Conservation (phyloP, 2,888 invertebrate genomes). For the Athetis lepigone region DNA sequence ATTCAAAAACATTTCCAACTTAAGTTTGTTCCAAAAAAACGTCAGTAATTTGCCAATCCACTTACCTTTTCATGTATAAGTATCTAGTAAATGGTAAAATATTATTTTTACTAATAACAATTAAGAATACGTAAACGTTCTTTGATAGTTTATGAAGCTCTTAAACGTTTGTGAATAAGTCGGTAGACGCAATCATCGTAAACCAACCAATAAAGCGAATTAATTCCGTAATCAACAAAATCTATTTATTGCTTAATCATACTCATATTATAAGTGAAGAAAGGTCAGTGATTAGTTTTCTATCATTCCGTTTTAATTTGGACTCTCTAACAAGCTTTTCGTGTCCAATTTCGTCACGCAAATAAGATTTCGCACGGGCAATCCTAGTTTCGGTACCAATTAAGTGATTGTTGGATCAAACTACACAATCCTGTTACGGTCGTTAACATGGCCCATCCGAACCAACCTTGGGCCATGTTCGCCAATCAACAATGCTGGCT, state of each 20-base stretch:
- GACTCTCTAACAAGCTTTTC: constrained; percentile 45
- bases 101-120: constrained; percentile 11
- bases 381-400: constrained; percentile 53
- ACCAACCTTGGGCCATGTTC: constrained; percentile 31
- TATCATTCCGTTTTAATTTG: constrained; percentile 42
- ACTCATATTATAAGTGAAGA: constrained; percentile 37
- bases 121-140: constrained; percentile 29
- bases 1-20: background rate
- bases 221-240: constrained; percentile 55
- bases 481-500: constrained; percentile 39
- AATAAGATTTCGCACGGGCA: constrained; percentile 57
- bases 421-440: constrained; percentile 51
- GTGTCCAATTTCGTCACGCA: constrained; percentile 54
- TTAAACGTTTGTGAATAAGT: constrained; percentile 47
- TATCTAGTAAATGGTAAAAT: background rate
- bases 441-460: constrained; percentile 35
- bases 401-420: constrained; percentile 54
- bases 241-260: constrained; percentile 59
- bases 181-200: constrained; percentile 52
- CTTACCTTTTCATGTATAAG: background rate
- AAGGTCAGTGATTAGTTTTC: constrained; percentile 39
- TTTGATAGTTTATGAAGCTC: constrained; percentile 50
- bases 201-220: constrained; percentile 50
- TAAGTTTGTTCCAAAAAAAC: too few relatives aligned
- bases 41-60: background rate